phyloP scores from a whole-genome alignment of 1,140 invertebrate genomes.

The Panagrolaimus sp. region DNA sequence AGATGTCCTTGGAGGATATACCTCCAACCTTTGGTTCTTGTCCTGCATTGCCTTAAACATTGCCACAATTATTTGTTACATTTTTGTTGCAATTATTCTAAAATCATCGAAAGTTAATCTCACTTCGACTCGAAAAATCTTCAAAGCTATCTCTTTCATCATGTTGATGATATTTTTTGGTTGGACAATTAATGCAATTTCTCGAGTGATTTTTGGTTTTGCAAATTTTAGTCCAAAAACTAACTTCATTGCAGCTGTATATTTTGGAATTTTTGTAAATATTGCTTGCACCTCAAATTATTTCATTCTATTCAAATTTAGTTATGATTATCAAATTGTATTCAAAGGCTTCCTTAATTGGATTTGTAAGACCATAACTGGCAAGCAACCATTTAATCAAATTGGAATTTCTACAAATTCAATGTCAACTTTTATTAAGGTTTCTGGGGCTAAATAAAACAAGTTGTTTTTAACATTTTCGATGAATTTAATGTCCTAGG shows the following conservation, averaged over 20 bases:
- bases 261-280: constrained; percentile 1
- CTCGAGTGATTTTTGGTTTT: not conserved
- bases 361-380: too few relatives aligned
- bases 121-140: not conserved
- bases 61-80: not conserved
- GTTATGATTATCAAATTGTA: not conserved
- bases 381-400: too few relatives aligned
- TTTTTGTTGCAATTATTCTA: not conserved
- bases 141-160: not conserved
- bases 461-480: too few relatives aligned
- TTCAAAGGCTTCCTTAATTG: not conserved
- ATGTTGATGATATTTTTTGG: not conserved
- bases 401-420: too few relatives aligned
- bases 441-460: too few relatives aligned
- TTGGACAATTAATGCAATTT: constrained; percentile 1
- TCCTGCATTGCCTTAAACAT: not conserved
- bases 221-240: not conserved
- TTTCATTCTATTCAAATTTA: not conserved
- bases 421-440: too few relatives aligned
- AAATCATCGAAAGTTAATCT: not conserved
- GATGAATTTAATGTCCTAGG: too few relatives aligned
- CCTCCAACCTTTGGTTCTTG: not conserved
- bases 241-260: not conserved
- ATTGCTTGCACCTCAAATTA: not conserved
- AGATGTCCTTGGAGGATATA: not conserved